Percentiles rank a stretch among this genome's conserved stretches.
Evolutionary conservation across 1,140 invertebrate genomes (phyloP).

Genomic region (Conus ventricosus): DNA sequence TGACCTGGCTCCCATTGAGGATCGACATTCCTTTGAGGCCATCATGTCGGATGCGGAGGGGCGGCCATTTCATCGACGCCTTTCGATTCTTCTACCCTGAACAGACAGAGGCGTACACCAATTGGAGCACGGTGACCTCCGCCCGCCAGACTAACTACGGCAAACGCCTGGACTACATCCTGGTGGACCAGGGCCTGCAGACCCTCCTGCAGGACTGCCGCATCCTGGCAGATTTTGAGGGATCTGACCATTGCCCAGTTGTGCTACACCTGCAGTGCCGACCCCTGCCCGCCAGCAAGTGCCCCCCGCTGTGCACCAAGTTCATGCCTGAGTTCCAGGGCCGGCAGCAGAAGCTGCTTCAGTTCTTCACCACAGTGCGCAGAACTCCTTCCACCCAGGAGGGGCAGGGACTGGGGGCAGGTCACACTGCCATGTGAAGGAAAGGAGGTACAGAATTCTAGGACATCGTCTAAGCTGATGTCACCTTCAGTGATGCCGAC

Average conservation of each 20-base stretch:
- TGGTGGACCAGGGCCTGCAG: slow-evolving; percentile 72
- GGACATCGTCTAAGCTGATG: too few species aligned
- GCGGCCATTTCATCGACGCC: slow-evolving; percentile 75
- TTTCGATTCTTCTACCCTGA: slow-evolving; percentile 77
- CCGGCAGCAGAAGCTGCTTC: slow-evolving; percentile 76
- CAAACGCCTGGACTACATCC: slow-evolving; percentile 79
- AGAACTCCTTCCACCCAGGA: neutral
- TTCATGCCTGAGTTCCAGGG: slow-evolving; percentile 78
- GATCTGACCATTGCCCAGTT: slow-evolving; percentile 81
- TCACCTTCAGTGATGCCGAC: too few species aligned
- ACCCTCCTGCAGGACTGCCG: slow-evolving; percentile 69
- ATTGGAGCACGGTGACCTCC: slow-evolving; percentile 77
- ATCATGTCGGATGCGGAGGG: slow-evolving; percentile 50
- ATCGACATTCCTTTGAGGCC: slow-evolving; percentile 44
- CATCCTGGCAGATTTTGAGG: slow-evolving; percentile 76
- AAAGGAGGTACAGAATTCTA: too few species aligned
- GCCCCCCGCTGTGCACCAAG: slow-evolving; percentile 76
- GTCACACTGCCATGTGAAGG: neutral
- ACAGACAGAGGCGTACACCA: slow-evolving; percentile 76
- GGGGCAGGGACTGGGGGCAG: slow-evolving; percentile 8
- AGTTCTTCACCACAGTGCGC: slow-evolving; percentile 70
- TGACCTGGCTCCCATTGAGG: slow-evolving; percentile 45
- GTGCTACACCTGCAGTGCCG: slow-evolving; percentile 67
- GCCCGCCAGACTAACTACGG: slow-evolving; percentile 79
- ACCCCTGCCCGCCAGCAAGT: slow-evolving; percentile 63